These are phyloP conservation scores for Chaetogeoica ovagalla DNA, from an alignment of 2,888 invertebrate genomes.

Conservation along the genomic window DNA sequence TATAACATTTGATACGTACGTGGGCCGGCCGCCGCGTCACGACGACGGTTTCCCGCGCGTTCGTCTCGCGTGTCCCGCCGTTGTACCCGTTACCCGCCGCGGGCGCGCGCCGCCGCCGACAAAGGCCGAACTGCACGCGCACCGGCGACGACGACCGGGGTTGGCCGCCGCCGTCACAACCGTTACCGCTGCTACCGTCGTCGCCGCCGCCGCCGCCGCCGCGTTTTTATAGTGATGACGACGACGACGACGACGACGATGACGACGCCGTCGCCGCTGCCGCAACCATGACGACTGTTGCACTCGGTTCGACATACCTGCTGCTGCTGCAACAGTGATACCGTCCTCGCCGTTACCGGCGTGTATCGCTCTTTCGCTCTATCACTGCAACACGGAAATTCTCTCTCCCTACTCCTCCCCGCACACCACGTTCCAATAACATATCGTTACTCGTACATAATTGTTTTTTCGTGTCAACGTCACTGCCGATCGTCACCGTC, in stretches of 20 bases:
- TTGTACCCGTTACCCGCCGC: slow-evolving; percentile 29
- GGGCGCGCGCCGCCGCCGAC: neutral
- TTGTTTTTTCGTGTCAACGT: neutral
- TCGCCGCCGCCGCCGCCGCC: neutral
- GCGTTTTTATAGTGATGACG: neutral
- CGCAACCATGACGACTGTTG: slow-evolving; percentile 49
- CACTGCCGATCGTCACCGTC: neutral
- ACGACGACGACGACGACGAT: neutral
- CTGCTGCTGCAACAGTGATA: slow-evolving; percentile 37
- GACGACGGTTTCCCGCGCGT: slow-evolving; percentile 27
- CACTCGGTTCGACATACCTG: slow-evolving; percentile 27
- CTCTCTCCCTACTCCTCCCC: neutral
- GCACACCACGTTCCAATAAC: too few species aligned
- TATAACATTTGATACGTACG: neutral
- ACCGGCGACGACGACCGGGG: slow-evolving; percentile 32
- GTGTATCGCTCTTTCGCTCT: neutral
- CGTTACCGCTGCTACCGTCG: slow-evolving; percentile 17
- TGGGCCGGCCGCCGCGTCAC: neutral
- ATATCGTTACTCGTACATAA: neutral
- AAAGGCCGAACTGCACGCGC: neutral
- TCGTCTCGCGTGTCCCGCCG: too few species aligned
- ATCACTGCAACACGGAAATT: too few species aligned
- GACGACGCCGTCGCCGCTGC: slow-evolving; percentile 13
- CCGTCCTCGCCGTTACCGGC: neutral
- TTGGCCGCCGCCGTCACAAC: slow-evolving; percentile 38